These are phyloP conservation scores for Hypomecis punctinalis DNA, from an alignment of 2,888 invertebrate genomes.

Conservation along the genomic window DNA sequence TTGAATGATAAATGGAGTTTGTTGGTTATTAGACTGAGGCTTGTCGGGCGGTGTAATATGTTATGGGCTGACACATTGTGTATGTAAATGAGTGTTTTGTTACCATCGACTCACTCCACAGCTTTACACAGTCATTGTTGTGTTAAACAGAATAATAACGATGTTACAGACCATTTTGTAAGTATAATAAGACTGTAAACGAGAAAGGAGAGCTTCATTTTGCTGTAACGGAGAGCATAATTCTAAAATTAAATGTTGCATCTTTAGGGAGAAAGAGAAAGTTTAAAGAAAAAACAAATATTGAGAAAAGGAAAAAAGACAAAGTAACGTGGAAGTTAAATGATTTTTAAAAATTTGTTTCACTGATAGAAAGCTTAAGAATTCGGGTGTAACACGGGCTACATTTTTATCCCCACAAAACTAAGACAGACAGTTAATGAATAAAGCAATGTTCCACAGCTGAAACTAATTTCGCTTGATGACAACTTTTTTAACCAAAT, in stretches of 20 bases:
- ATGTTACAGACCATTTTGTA: constrained; percentile 17
- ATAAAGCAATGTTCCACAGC: too few species aligned
- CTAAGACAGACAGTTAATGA: too few species aligned
- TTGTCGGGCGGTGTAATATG: constrained; percentile 52
- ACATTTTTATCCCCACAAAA: too few species aligned
- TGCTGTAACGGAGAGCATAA: not conserved
- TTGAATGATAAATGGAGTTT: constrained; percentile 63
- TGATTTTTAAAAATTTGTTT: too few species aligned
- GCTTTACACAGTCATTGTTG: constrained; percentile 29
- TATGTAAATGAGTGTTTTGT: constrained; percentile 39
- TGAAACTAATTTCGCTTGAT: too few species aligned
- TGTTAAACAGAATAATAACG: constrained; percentile 21
- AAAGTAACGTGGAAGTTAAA: too few species aligned
- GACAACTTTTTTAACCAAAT: not conserved
- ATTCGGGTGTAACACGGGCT: too few species aligned
- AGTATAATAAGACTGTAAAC: constrained; percentile 8
- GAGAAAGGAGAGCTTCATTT: constrained; percentile 10
- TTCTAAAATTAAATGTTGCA: not conserved
- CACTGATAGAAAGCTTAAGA: too few species aligned
- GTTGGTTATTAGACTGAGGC: constrained; percentile 56
- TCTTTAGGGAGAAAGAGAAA: too few species aligned
- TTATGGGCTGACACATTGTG: constrained; percentile 45
- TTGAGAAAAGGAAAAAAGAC: too few species aligned
- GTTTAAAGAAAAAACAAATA: too few species aligned
- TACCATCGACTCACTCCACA: constrained; percentile 20